Evolutionary conservation across 2,797 vertebrate genomes (phyloP).

Genomic region (Phrynocephalus forsythii): DNA sequence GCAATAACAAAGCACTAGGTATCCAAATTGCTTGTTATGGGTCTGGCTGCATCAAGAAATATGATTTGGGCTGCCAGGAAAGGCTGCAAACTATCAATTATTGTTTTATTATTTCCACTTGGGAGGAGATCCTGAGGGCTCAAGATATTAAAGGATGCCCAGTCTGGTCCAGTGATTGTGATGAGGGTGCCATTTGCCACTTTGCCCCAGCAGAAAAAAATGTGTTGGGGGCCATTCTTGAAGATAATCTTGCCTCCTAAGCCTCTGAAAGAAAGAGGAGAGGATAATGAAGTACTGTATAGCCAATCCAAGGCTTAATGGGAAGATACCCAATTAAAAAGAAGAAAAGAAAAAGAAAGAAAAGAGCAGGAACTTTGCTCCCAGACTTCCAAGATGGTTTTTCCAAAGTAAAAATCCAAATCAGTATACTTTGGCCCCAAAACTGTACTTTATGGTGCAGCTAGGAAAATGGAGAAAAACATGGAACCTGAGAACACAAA

Average conservation of each 20-base stretch:
- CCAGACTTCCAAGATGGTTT: conserved; percentile 12
- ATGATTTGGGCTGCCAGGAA: neutral
- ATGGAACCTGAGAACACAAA: conserved; percentile 1
- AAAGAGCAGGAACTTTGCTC: neutral
- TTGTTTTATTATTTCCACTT: neutral
- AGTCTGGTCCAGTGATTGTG: neutral
- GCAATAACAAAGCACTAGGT: too few species aligned
- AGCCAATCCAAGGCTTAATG: neutral
- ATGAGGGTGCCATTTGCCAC: neutral
- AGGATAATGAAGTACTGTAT: neutral
- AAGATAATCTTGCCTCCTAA: neutral
- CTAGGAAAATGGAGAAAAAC: conserved; percentile 19
- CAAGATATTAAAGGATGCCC: neutral
- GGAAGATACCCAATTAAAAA: neutral
- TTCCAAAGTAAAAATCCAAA: conserved; percentile 29
- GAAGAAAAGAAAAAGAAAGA: neutral
- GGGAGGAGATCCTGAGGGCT: neutral
- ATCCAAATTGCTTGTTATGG: too few species aligned
- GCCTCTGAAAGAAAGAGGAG: neutral
- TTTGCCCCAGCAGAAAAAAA: neutral
- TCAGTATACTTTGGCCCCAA: conserved; percentile 11
- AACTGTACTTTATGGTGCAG: conserved; percentile 17
- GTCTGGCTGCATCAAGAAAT: neutral
- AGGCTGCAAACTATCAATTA: neutral
- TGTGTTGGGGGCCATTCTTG: too few species aligned